Percentiles rank a stretch among this genome's conserved stretches.
Conservation (phyloP, 2,113 vertebrate genomes). For the Leucoraja erinaceus region DNA sequence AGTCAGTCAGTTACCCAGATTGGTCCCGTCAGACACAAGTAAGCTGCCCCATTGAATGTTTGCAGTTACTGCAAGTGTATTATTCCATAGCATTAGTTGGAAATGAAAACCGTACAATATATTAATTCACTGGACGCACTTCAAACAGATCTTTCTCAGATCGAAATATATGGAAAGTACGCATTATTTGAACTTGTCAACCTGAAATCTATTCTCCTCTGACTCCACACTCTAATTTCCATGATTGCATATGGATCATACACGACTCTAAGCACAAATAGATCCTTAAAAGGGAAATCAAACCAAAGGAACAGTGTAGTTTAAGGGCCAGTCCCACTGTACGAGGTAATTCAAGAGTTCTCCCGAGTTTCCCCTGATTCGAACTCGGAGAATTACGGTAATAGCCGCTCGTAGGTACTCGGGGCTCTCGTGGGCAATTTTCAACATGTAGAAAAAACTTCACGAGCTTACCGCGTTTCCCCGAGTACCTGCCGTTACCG, state of each 20-base stretch:
- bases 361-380: not conserved
- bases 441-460: too few species aligned
- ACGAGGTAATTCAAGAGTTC: too few species aligned
- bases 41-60: not conserved
- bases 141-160: not conserved
- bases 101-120: not conserved
- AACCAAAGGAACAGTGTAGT: not conserved
- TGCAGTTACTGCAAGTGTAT: not conserved
- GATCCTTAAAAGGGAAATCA: not conserved
- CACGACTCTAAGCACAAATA: not conserved
- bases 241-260: not conserved
- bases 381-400: too few species aligned
- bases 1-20: not conserved
- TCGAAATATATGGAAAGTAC: not conserved
- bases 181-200: conserved; percentile 11
- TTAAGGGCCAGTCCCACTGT: too few species aligned
- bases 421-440: too few species aligned
- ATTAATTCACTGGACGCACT: not conserved
- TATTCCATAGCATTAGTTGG: conserved; percentile 21
- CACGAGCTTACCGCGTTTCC: too few species aligned
- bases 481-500: too few species aligned
- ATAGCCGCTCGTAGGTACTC: too few species aligned
- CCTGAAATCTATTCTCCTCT: not conserved
- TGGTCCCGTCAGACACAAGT: not conserved
- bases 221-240: not conserved